A percentile compares a stretch with the other conserved stretches of the same genome.
Evolutionary conservation across 2,888 invertebrate species (phyloP).

Genomic region (Chrysina gloriosa): DNA sequence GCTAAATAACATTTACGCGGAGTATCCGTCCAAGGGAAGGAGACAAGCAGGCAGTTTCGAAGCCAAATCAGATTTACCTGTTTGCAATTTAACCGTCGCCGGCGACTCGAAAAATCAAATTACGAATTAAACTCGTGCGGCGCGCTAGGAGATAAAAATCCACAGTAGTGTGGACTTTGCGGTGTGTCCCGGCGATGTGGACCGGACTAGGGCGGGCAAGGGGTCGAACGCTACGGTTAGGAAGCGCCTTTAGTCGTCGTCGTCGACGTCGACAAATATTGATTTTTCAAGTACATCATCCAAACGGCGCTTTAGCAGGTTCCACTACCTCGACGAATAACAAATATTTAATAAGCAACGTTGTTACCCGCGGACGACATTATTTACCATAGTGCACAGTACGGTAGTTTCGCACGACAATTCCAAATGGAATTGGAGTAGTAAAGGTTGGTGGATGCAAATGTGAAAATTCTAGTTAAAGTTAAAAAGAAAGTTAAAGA

Average conservation of each 20-base stretch:
- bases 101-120: constrained; percentile 32
- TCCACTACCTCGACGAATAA: constrained; percentile 18
- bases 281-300: constrained; percentile 26
- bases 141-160: background rate
- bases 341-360: constrained; percentile 30
- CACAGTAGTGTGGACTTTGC: constrained; percentile 22
- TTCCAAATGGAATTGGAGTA: too few species aligned
- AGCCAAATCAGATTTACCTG: constrained; percentile 31
- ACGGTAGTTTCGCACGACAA: background rate
- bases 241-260: constrained; percentile 2
- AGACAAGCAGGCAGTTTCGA: constrained; percentile 8
- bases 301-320: constrained; percentile 16
- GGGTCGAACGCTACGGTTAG: background rate
- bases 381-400: constrained; percentile 1
- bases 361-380: constrained; percentile 9
- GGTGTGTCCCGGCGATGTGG: background rate
- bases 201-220: background rate
- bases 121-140: constrained; percentile 14
- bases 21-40: background rate
- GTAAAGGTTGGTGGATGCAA: too few species aligned
- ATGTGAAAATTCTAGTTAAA: too few species aligned
- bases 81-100: constrained; percentile 28
- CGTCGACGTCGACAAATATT: constrained; percentile 20
- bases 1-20: constrained; percentile 1
- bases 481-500: too few species aligned